phyloP scores from a whole-genome alignment of 2,113 vertebrate species.

The Rhinolophus sinicus region DNA sequence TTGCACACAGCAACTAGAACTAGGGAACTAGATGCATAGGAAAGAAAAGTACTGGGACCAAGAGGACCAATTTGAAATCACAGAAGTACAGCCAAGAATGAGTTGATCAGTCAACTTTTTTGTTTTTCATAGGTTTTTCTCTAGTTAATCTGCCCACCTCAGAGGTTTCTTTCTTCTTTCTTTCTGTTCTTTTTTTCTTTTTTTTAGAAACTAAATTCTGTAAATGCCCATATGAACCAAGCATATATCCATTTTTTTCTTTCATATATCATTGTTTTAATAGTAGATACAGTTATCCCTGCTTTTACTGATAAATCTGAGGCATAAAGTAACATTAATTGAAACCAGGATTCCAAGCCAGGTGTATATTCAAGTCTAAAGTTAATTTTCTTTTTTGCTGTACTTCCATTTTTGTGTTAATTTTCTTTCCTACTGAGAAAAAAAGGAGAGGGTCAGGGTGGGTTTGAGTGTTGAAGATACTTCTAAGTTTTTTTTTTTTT shows the following conservation, averaged over 20 bases:
- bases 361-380: neutral
- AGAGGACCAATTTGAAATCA: neutral
- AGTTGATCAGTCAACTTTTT: neutral
- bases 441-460: neutral
- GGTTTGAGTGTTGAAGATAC: neutral
- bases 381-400: neutral
- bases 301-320: conserved; percentile 4
- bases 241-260: neutral
- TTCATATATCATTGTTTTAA: neutral
- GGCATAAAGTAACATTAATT: neutral
- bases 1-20: neutral
- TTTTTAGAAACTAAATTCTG: neutral
- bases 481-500: neutral
- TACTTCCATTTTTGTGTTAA: neutral
- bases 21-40: neutral
- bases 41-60: neutral
- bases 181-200: neutral
- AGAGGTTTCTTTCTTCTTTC: neutral
- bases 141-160: neutral
- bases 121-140: neutral
- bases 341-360: neutral
- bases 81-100: neutral
- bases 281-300: neutral
- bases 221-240: neutral
- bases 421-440: neutral